A percentile compares a stretch with the other conserved stretches of the same genome.
phyloP scores from a whole-genome alignment of 1,140 invertebrate genomes.

The Adelges cooleyi region DNA sequence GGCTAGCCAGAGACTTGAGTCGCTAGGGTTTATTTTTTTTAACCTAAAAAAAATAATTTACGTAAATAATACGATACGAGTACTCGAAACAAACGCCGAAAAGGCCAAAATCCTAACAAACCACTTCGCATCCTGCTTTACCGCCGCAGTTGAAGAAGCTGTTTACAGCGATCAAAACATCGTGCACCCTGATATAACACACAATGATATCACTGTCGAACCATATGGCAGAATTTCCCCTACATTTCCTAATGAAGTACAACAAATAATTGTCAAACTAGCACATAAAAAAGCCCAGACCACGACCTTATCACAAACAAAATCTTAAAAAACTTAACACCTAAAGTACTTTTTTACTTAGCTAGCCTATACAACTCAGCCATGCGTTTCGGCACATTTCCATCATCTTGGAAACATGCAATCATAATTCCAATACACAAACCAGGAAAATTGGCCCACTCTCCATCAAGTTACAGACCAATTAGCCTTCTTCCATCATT shows the following conservation, averaged over 20 bases:
- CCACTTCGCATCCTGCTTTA: neutral
- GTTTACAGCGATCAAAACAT: neutral
- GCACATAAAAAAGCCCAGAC: conserved; percentile 35
- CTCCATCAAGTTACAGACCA: conserved; percentile 36
- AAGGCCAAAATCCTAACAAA: neutral
- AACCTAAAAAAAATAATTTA: too few species aligned
- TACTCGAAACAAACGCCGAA: neutral
- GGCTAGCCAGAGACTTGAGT: too few species aligned
- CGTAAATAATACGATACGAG: too few species aligned
- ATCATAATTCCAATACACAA: conserved; percentile 38
- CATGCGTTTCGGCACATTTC: conserved; percentile 34
- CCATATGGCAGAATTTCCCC: neutral
- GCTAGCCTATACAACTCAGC: conserved; percentile 35
- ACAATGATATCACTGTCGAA: neutral
- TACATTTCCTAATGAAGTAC: neutral
- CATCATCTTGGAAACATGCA: conserved; percentile 36
- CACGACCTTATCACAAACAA: conserved; percentile 33
- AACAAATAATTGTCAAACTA: neutral
- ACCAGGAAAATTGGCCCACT: conserved; percentile 36
- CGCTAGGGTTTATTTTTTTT: too few species aligned
- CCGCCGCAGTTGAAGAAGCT: neutral
- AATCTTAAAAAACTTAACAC: conserved; percentile 33
- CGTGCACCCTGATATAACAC: neutral
- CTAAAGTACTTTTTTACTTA: conserved; percentile 33
- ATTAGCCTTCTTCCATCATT: conserved; percentile 37